Percentiles rank a stretch among this genome's conserved stretches.
Evolutionary conservation across 2,113 vertebrate species (phyloP).

Genomic region (Tetrao urogallus): DNA sequence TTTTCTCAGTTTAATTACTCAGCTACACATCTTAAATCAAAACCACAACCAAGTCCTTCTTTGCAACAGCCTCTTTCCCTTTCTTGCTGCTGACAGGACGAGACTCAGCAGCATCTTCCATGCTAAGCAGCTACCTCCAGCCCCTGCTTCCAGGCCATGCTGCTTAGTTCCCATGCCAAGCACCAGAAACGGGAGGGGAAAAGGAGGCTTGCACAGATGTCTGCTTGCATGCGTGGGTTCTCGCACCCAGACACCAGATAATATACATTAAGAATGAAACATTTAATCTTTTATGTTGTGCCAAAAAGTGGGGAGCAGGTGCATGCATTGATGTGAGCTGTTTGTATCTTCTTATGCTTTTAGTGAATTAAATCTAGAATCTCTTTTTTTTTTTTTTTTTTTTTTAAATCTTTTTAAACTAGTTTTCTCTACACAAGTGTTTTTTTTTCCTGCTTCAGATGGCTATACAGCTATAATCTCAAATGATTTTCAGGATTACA

Average conservation of each 20-base stretch:
- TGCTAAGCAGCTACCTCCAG: neutral
- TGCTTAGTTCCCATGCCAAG: neutral
- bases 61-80: neutral
- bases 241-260: neutral
- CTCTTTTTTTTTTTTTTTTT: neutral
- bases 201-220: neutral
- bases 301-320: conserved; percentile 22
- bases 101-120: neutral
- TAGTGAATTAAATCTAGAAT: neutral
- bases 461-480: neutral
- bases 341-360: neutral
- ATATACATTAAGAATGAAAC: neutral
- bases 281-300: neutral
- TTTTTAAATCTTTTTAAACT: neutral
- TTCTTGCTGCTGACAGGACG: neutral
- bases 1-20: conserved; percentile 24
- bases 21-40: neutral
- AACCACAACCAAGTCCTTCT: neutral
- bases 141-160: neutral
- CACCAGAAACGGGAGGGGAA: neutral
- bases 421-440: neutral
- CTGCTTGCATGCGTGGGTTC: neutral
- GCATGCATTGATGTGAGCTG: neutral
- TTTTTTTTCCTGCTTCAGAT: neutral
- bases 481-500: neutral